Evolutionary conservation across 2,888 invertebrate species (phyloP).

Genomic region (Sarcophaga rosellei): DNA sequence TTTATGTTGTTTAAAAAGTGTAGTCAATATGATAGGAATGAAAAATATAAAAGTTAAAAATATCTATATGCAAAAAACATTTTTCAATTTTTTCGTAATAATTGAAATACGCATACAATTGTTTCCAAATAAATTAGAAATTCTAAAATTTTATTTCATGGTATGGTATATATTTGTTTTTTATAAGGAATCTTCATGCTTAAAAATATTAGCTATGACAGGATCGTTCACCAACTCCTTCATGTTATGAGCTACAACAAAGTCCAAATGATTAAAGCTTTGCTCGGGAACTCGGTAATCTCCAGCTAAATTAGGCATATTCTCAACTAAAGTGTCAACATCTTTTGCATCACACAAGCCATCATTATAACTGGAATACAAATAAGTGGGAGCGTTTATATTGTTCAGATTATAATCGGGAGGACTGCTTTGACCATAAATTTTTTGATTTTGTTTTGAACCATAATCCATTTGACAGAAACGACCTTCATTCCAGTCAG

Average conservation of each 20-base stretch:
- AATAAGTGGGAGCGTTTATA: conserved; percentile 74
- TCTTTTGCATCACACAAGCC: conserved; percentile 75
- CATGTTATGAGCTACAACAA: conserved; percentile 75
- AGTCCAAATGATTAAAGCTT: conserved; percentile 78
- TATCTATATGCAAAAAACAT: no score
- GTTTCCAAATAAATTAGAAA: no score
- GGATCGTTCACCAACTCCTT: conserved; percentile 74
- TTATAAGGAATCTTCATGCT: conserved; percentile 50
- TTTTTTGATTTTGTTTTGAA: conserved; percentile 70
- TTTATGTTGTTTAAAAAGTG: no score
- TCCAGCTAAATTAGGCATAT: conserved; percentile 70
- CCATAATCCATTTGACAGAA: conserved; percentile 78
- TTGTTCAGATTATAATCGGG: conserved; percentile 76
- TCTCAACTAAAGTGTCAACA: conserved; percentile 73
- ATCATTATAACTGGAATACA: conserved; percentile 76
- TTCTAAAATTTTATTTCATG: not conserved
- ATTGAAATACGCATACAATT: no score
- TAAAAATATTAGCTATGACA: conserved; percentile 68
- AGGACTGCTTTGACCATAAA: conserved; percentile 73
- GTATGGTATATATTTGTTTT: not conserved
- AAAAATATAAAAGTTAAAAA: no score
- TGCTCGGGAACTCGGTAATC: conserved; percentile 75
- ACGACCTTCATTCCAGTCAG: conserved; percentile 66
- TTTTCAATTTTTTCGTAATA: no score
- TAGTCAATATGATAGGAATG: no score